Percentiles rank a stretch among this genome's conserved stretches.
Evolutionary conservation across 2,113 vertebrate species (phyloP).

Genomic region (Tachysurus vachellii): DNA sequence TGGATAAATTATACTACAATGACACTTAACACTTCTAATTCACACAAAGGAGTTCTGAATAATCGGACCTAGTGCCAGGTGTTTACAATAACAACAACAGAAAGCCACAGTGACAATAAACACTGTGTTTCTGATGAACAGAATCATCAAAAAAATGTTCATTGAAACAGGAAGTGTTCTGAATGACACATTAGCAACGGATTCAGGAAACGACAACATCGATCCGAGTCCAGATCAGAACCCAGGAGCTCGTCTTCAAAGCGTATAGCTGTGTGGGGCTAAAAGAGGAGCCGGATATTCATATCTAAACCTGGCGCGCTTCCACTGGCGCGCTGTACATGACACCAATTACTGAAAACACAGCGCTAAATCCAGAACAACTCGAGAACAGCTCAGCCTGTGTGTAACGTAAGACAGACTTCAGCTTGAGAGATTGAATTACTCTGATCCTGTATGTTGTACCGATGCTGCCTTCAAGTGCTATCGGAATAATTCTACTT

Average conservation of each 20-base stretch:
- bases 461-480: too few species aligned
- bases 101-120: neutral
- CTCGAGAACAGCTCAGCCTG: conserved; percentile 23
- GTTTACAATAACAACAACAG: neutral
- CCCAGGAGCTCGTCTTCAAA: neutral
- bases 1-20: neutral
- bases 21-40: neutral
- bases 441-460: neutral
- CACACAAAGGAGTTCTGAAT: neutral
- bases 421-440: neutral
- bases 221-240: neutral
- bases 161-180: neutral
- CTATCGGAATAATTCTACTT: too few species aligned
- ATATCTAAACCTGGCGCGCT: conserved; percentile 16
- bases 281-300: conserved; percentile 3
- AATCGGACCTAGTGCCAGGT: neutral
- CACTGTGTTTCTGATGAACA: neutral
- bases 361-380: conserved; percentile 23
- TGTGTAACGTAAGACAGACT: conserved; percentile 57
- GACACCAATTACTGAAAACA: conserved; percentile 28
- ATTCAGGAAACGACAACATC: conserved; percentile 3
- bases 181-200: neutral
- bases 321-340: neutral
- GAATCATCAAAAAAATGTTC: neutral
- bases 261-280: neutral